These are phyloP conservation scores for Amphiprion clarkii DNA, from an alignment of 2,797 vertebrate species.

Conservation along the genomic window DNA sequence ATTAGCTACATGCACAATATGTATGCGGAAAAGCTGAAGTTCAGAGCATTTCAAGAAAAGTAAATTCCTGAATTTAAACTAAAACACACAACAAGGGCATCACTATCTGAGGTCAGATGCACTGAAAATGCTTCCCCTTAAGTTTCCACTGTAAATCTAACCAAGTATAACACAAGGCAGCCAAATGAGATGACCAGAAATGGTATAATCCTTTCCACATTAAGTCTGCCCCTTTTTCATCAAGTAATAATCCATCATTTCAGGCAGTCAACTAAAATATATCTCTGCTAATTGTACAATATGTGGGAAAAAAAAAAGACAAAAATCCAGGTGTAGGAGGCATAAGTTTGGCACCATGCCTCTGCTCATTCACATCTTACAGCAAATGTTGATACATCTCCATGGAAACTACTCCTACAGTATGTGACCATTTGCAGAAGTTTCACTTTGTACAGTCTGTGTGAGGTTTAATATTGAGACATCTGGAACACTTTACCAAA, in stretches of 20 bases:
- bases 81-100: not conserved
- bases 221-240: conserved; percentile 2
- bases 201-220: conserved; percentile 19
- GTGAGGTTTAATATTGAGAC: conserved; percentile 31
- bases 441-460: conserved; percentile 26
- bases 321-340: conserved; percentile 47
- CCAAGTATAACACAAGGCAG: conserved; percentile 31
- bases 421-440: conserved; percentile 26
- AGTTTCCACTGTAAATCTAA: conserved; percentile 32
- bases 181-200: conserved; percentile 22
- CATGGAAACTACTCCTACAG: conserved; percentile 64
- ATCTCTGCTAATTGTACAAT: conserved; percentile 30
- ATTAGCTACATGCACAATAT: not conserved
- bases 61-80: not conserved
- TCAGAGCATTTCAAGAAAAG: not conserved
- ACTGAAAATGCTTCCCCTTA: not conserved
- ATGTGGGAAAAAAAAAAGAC: conserved; percentile 1
- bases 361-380: conserved; percentile 56
- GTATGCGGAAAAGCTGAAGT: not conserved
- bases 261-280: conserved; percentile 14
- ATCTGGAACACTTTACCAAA: conserved; percentile 22
- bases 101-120: conserved; percentile 22
- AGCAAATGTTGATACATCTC: conserved; percentile 66
- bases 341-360: conserved; percentile 49
- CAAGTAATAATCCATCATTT: conserved; percentile 2